phyloP scores from a whole-genome alignment of 1,140 invertebrate species.

The Drosophila pachea region DNA sequence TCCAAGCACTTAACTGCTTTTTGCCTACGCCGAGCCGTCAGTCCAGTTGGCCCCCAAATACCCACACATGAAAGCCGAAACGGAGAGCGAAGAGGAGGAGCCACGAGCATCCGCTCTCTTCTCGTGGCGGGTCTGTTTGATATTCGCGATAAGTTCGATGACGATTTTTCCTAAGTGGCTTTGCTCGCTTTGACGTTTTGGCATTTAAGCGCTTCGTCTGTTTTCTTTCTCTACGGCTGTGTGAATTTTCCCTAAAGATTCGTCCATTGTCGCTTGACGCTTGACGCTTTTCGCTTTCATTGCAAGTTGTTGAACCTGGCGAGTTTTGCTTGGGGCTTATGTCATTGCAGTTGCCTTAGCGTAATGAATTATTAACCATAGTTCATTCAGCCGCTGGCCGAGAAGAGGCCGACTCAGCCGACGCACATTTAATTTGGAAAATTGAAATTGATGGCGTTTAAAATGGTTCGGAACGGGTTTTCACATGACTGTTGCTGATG shows the following conservation, averaged over 20 bases:
- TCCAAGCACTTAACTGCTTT: conserved; percentile 10
- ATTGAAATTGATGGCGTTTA: conserved; percentile 70
- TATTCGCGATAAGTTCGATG: conserved; percentile 59
- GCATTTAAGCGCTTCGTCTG: conserved; percentile 30
- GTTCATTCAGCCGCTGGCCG: background rate
- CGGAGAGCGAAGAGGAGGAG: background rate
- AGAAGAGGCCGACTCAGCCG: conserved; percentile 11
- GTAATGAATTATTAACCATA: conserved; percentile 71
- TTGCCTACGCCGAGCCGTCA: conserved; percentile 43
- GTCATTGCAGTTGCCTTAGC: conserved; percentile 60
- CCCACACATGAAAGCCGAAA: background rate
- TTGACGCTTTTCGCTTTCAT: conserved; percentile 23
- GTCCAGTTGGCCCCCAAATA: conserved; percentile 44
- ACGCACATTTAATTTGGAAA: conserved; percentile 64
- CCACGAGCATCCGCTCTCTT: conserved; percentile 24
- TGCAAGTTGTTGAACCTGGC: conserved; percentile 63
- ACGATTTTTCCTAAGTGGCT: conserved; percentile 63
- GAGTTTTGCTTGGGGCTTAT: conserved; percentile 60
- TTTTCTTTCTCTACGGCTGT: conserved; percentile 53
- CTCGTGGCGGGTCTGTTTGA: conserved; percentile 56
- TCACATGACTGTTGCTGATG: conserved; percentile 44
- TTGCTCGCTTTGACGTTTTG: conserved; percentile 45
- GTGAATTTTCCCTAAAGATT: conserved; percentile 61
- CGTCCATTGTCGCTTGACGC: conserved; percentile 12
- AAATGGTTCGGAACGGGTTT: conserved; percentile 67